A percentile compares a stretch with the other conserved stretches of the same genome.
These are phyloP conservation scores for Pelodytes ibericus DNA, from an alignment of 2,797 vertebrate species.

Conservation along the genomic window DNA sequence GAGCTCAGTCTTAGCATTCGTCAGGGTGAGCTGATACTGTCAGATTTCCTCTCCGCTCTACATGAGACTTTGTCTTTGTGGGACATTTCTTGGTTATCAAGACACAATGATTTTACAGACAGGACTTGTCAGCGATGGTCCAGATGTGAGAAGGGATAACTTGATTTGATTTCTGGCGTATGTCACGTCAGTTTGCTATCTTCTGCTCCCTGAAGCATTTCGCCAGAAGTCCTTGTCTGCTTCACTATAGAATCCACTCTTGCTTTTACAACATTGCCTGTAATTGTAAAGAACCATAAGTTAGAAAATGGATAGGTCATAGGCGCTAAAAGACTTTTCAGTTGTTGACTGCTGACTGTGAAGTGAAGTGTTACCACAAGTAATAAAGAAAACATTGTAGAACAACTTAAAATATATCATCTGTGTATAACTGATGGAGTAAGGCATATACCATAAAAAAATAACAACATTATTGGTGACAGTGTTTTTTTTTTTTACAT, in stretches of 20 bases:
- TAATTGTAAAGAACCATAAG: constrained; percentile 1
- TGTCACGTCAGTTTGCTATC: constrained; percentile 31
- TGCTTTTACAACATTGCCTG: constrained; percentile 2
- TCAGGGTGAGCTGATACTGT: neutral
- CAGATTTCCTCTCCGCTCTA: constrained; percentile 4
- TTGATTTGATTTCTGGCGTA: constrained; percentile 58
- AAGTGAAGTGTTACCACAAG: too few species aligned
- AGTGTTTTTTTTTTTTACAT: too few species aligned
- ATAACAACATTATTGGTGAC: too few species aligned
- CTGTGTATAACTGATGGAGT: too few species aligned
- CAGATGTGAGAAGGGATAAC: constrained; percentile 34
- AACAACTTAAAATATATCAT: too few species aligned
- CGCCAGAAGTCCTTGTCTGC: neutral
- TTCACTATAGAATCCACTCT: neutral
- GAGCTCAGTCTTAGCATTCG: constrained; percentile 27
- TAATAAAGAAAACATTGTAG: too few species aligned
- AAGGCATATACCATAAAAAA: too few species aligned
- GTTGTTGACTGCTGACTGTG: neutral
- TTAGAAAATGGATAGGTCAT: neutral
- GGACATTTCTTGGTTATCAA: constrained; percentile 53
- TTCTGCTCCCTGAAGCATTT: constrained; percentile 45
- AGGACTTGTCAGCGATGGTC: constrained; percentile 55
- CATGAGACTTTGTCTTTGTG: constrained; percentile 53
- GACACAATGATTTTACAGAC: constrained; percentile 58
- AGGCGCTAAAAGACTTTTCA: neutral